A percentile compares a stretch with the other conserved stretches of the same genome.
Evolutionary conservation across 2,888 invertebrate species (phyloP).

Genomic region (Clivina fossor): DNA sequence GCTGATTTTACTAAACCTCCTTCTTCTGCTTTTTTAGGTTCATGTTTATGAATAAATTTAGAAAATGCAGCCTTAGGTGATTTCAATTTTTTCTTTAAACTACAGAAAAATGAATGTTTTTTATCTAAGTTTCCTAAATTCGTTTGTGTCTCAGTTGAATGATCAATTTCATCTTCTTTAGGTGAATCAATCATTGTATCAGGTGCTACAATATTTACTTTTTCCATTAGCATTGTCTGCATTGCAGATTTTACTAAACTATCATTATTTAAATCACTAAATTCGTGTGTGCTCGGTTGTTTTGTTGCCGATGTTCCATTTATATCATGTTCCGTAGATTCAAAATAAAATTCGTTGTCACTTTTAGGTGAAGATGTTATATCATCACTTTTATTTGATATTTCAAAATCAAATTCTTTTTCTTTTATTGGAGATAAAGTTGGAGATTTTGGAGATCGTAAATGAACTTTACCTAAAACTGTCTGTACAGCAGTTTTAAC

Average conservation of each 20-base stretch:
- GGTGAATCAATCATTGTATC: constrained; percentile 45
- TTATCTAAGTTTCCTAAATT: constrained; percentile 4
- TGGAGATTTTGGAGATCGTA: constrained; percentile 5
- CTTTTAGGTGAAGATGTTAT: constrained; percentile 3
- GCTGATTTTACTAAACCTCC: constrained; percentile 57
- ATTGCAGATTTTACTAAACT: constrained; percentile 49
- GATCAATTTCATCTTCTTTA: constrained; percentile 18
- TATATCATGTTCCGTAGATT: neutral
- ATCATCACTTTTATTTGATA: no score
- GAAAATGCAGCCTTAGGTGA: constrained; percentile 9
- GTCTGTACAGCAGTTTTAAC: constrained; percentile 15
- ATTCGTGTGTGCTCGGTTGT: constrained; percentile 7
- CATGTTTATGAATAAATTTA: constrained; percentile 50
- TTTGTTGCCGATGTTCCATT: no score
- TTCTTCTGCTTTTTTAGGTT: constrained; percentile 48
- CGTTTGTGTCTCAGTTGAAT: constrained; percentile 3
- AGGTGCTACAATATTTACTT: constrained; percentile 45
- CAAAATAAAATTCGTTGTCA: constrained; percentile 12
- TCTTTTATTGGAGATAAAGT: constrained; percentile 4
- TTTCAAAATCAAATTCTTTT: constrained; percentile 9
- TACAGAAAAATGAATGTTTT: constrained; percentile 21
- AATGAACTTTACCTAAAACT: constrained; percentile 9
- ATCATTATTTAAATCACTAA: constrained; percentile 41
- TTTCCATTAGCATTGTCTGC: constrained; percentile 49
- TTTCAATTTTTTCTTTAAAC: constrained; percentile 22